Percentiles rank a stretch among this genome's conserved stretches.
phyloP scores from a whole-genome alignment of 2,113 vertebrate species.

The Tyto alba region DNA sequence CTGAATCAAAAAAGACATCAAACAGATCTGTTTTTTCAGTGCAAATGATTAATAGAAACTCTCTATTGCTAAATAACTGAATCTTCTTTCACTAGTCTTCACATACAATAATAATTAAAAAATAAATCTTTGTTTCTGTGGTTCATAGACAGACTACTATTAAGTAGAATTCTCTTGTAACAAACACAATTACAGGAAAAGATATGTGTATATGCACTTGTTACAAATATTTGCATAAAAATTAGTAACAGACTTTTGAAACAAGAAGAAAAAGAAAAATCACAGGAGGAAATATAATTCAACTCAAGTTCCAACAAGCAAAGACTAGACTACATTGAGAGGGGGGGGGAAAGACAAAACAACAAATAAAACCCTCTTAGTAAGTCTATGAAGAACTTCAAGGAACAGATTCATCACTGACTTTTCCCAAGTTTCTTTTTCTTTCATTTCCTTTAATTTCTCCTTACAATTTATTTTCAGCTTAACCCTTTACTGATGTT shows the following conservation, averaged over 20 bases:
- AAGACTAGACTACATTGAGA: background rate
- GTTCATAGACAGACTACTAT: background rate
- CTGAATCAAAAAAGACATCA: background rate
- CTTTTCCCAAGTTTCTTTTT: background rate
- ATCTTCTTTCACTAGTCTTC: background rate
- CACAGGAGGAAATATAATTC: background rate
- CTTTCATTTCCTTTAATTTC: background rate
- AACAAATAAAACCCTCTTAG: background rate
- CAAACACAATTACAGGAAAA: background rate
- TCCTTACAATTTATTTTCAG: background rate
- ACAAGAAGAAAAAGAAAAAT: background rate
- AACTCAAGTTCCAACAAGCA: background rate
- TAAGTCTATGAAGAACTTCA: background rate
- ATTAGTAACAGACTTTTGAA: background rate
- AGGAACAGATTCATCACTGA: background rate
- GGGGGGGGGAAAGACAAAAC: rapidly evolving
- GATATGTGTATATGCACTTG: background rate
- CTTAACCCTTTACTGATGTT: background rate
- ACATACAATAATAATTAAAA: background rate
- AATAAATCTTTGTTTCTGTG: rapidly evolving
- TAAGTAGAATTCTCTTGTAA: background rate
- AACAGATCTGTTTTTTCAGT: background rate
- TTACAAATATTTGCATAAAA: background rate
- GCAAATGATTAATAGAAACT: background rate
- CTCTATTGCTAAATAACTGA: background rate